Conservation (phyloP, 2,797 vertebrate genomes). For the Taeniopygia guttata region DNA sequence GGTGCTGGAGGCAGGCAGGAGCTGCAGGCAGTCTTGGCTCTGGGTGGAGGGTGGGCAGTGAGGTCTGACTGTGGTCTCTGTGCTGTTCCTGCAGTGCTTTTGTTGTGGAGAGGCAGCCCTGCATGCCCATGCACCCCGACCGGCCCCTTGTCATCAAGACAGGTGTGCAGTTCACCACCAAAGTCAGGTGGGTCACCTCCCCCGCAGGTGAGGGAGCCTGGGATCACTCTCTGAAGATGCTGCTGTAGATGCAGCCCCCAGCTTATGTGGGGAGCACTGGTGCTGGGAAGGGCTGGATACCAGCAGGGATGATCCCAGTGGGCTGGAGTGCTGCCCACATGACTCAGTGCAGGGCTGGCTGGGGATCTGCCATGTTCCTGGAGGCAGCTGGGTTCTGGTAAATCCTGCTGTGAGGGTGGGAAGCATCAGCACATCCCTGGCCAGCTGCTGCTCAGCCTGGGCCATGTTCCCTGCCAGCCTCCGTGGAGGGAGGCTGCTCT, state of each 20-base stretch:
- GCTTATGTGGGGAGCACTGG: background rate
- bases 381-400: background rate
- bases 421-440: background rate
- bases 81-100: slow-evolving; percentile 83
- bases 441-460: background rate
- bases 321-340: background rate
- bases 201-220: accelerated
- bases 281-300: background rate
- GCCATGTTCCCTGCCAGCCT: background rate
- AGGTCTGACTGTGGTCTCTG: background rate
- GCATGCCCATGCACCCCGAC: slow-evolving; percentile 99
- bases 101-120: slow-evolving; percentile 95
- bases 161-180: slow-evolving; percentile 97
- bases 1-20: slow-evolving; percentile 67
- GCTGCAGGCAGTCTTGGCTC: accelerated
- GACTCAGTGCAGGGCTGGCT: background rate
- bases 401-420: background rate
- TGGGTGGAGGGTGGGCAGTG: background rate
- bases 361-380: background rate
- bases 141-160: slow-evolving; percentile 97
- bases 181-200: slow-evolving; percentile 87
- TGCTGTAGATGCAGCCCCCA: background rate
- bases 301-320: background rate
- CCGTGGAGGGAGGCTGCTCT: background rate
- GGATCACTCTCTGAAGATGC: accelerated